phyloP scores from a whole-genome alignment of 2,113 vertebrate species.

The Corythoichthys intestinalis region DNA sequence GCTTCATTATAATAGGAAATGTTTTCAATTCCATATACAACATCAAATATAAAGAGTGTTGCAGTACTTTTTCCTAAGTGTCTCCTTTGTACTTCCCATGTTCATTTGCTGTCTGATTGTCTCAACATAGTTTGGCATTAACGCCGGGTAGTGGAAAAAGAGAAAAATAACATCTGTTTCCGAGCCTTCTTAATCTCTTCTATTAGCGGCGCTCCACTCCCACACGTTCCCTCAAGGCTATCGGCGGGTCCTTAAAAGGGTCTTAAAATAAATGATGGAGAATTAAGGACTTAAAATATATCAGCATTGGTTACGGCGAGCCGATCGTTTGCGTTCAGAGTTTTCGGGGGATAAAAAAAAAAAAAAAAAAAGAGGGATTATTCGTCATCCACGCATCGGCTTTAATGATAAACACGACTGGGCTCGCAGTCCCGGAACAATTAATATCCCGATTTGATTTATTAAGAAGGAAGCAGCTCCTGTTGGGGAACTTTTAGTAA shows the following conservation, averaged over 20 bases:
- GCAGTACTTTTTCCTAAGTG: not conserved
- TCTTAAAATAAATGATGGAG: conserved; percentile 54
- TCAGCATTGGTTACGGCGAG: conserved; percentile 20
- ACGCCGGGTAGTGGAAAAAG: not conserved
- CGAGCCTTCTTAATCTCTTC: conserved; percentile 52
- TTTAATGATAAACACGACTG: conserved; percentile 57
- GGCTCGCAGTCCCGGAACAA: conserved; percentile 59
- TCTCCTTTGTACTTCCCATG: not conserved
- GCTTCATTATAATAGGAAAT: not conserved
- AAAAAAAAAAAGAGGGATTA: conserved; percentile 20
- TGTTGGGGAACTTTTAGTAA: conserved; percentile 47
- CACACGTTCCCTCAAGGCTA: conserved; percentile 27
- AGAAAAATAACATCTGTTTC: conserved; percentile 42
- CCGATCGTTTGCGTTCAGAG: conserved; percentile 35
- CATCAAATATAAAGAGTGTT: not conserved
- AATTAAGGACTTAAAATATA: conserved; percentile 46
- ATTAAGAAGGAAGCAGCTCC: conserved; percentile 29
- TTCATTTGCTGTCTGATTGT: conserved; percentile 14
- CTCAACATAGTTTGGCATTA: conserved; percentile 21
- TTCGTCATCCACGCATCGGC: conserved; percentile 36
- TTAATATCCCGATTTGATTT: conserved; percentile 58
- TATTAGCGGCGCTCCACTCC: conserved; percentile 41
- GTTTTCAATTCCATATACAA: not conserved
- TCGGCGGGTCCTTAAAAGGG: conserved; percentile 43
- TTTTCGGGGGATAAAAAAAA: conserved; percentile 23